Conservation (phyloP, 2,797 vertebrate genomes). For the Sebastes aleutianus region DNA sequence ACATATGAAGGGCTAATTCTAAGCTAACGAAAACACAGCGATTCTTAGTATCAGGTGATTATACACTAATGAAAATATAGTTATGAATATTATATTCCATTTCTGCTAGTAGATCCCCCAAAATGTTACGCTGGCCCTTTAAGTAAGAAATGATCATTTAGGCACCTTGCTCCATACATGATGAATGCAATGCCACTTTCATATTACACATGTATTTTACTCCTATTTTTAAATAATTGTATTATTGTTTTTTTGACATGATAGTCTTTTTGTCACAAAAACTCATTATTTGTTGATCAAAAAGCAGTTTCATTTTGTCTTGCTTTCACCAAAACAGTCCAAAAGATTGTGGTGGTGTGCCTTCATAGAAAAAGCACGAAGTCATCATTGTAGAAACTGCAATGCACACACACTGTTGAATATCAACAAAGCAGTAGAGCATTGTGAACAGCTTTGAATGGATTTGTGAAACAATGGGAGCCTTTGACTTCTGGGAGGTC, state of each 20-base stretch:
- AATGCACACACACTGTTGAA: neutral
- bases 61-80: no score
- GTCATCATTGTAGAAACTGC: neutral
- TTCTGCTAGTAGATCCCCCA: no score
- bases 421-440: slow-evolving; percentile 27
- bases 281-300: neutral
- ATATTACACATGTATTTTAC: neutral
- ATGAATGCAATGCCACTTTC: neutral
- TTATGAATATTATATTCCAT: no score
- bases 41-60: no score
- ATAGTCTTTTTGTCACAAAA: neutral
- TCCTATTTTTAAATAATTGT: neutral
- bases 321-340: neutral
- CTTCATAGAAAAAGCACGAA: neutral
- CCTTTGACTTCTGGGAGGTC: slow-evolving; percentile 47
- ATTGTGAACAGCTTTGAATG: slow-evolving; percentile 43
- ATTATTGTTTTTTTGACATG: neutral
- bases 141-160: neutral
- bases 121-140: no score
- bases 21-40: no score
- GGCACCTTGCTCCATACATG: neutral
- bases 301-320: neutral
- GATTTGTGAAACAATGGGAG: slow-evolving; percentile 60
- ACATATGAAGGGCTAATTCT: no score
- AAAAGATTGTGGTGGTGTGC: neutral